Evolutionary conservation across 2,797 vertebrate species (phyloP).

Genomic region (Spinibarbus caldwelli): DNA sequence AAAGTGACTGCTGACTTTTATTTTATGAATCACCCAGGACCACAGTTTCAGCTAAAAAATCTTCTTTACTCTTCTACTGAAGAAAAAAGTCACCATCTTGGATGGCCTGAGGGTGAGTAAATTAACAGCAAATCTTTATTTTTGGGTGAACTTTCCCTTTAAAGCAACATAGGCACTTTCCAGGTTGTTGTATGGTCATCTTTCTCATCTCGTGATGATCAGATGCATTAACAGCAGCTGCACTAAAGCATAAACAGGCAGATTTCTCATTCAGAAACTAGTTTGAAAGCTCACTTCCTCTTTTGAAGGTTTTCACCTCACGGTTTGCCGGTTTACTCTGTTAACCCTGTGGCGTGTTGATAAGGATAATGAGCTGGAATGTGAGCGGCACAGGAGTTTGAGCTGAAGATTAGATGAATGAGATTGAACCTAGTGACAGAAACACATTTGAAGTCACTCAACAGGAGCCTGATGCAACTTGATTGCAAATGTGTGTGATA

Average conservation of each 20-base stretch:
- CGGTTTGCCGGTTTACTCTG: slow-evolving; percentile 50
- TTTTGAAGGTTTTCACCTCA: slow-evolving; percentile 59
- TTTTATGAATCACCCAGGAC: background rate
- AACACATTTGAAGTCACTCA: background rate
- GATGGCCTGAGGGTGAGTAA: background rate
- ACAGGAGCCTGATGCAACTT: background rate
- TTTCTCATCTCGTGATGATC: background rate
- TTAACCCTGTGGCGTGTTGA: slow-evolving; percentile 45
- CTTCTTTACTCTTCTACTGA: background rate
- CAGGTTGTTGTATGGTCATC: background rate
- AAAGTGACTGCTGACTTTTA: background rate
- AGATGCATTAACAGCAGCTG: background rate
- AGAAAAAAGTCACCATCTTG: background rate
- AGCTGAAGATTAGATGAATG: background rate
- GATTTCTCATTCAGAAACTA: slow-evolving; percentile 23
- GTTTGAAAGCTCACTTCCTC: slow-evolving; percentile 60
- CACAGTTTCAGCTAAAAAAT: background rate
- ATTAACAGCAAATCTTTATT: background rate
- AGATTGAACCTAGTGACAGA: background rate
- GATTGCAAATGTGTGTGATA: background rate
- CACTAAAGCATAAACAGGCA: background rate
- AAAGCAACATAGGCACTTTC: background rate
- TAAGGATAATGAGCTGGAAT: slow-evolving; percentile 63
- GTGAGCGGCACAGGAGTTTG: slow-evolving; percentile 45
- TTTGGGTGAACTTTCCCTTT: background rate